A percentile compares a stretch with the other conserved stretches of the same genome.
Evolutionary conservation across 1,140 invertebrate genomes (phyloP).

Genomic region (Drosophila tropicalis): DNA sequence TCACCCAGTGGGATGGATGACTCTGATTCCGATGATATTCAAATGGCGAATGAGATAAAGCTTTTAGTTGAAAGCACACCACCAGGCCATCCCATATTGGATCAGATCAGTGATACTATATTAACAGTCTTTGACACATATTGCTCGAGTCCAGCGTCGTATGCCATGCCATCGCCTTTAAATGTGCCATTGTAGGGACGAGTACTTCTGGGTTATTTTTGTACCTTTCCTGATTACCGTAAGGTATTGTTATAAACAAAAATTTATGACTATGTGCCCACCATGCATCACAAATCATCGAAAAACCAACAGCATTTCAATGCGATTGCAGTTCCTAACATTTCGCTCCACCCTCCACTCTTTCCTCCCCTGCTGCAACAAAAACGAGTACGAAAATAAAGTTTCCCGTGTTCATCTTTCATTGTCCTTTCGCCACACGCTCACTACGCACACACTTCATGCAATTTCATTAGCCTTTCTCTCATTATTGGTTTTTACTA

Average conservation of each 20-base stretch:
- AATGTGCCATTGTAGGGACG: slow-evolving; percentile 42
- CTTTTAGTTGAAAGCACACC: slow-evolving; percentile 28
- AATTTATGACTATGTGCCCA: slow-evolving; percentile 26
- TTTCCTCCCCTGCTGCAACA: not conserved
- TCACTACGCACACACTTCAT: not conserved
- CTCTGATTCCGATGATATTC: slow-evolving; percentile 68
- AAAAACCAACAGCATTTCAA: slow-evolving; percentile 23
- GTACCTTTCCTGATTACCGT: slow-evolving; percentile 44
- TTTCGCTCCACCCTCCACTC: not conserved
- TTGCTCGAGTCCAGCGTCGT: slow-evolving; percentile 26
- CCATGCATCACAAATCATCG: slow-evolving; percentile 39
- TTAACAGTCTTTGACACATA: slow-evolving; percentile 1
- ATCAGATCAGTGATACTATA: slow-evolving; percentile 47
- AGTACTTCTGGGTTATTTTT: slow-evolving; percentile 11
- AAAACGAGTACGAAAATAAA: not conserved
- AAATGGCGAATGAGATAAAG: slow-evolving; percentile 42
- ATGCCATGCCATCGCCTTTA: slow-evolving; percentile 42
- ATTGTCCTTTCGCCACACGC: not conserved
- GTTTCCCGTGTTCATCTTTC: not conserved
- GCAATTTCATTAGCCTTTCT: slow-evolving; percentile 13
- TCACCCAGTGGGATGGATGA: slow-evolving; percentile 48
- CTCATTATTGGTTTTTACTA: slow-evolving; percentile 23
- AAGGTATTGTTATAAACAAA: slow-evolving; percentile 49
- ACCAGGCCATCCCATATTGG: slow-evolving; percentile 51
- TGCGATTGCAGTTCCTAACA: slow-evolving; percentile 18